phyloP scores from a whole-genome alignment of 2,888 invertebrate species.

The Limnephilus rhombicus region DNA sequence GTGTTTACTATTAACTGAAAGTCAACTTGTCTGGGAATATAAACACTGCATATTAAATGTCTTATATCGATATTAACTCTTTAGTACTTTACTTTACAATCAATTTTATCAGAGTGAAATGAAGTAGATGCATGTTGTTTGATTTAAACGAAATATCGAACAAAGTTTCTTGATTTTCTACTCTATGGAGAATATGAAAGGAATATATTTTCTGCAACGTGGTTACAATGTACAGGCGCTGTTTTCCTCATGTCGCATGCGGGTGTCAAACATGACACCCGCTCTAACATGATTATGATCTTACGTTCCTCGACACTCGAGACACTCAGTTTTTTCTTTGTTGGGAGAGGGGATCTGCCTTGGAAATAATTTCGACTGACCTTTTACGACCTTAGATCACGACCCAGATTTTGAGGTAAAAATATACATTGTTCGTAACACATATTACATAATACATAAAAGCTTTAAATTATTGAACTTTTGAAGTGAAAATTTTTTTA shows the following conservation, averaged over 20 bases:
- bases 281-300: not conserved
- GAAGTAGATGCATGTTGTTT: not conserved
- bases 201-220: not conserved
- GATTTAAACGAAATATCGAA: not conserved
- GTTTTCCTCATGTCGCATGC: not conserved
- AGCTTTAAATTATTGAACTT: too few species aligned
- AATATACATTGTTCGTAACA: not conserved
- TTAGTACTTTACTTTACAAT: not conserved
- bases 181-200: not conserved
- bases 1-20: too few species aligned
- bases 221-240: not conserved
- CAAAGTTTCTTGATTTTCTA: not conserved
- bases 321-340: not conserved
- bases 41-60: too few species aligned
- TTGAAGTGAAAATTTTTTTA: too few species aligned
- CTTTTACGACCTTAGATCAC: not conserved
- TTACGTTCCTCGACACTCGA: not conserved
- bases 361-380: not conserved
- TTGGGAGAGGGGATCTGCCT: not conserved
- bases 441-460: too few species aligned
- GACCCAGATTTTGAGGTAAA: not conserved
- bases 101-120: too few species aligned
- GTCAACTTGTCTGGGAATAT: too few species aligned
- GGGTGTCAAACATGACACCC: not conserved
- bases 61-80: not conserved